A percentile compares a stretch with the other conserved stretches of the same genome.
Conservation (phyloP, 2,888 invertebrate genomes). For the Anticlea derivata region DNA sequence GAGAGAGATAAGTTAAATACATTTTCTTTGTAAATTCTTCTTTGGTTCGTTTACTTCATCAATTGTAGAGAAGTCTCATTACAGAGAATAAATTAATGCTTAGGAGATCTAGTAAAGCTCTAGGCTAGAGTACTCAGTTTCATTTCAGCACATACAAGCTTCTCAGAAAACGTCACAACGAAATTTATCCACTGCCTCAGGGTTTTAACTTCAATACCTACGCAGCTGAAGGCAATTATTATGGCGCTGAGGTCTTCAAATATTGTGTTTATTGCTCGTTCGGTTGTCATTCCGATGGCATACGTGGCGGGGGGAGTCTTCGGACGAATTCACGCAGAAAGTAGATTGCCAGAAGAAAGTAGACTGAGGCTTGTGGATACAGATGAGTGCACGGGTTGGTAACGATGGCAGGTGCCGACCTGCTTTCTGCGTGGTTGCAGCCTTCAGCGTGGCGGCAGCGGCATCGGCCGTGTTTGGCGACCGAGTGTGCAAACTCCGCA, state of each 20-base stretch:
- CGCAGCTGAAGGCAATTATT: conserved; percentile 28
- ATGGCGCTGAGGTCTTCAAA: conserved; percentile 30
- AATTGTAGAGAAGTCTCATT: too few species aligned
- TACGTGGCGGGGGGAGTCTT: conserved; percentile 33
- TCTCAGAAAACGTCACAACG: conserved; percentile 24
- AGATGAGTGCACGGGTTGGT: background rate
- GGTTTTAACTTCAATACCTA: conserved; percentile 19
- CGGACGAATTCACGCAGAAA: conserved; percentile 1
- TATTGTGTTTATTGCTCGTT: conserved; percentile 37
- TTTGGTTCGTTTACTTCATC: too few species aligned
- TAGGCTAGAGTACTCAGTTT: conserved; percentile 14
- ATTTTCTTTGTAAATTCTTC: too few species aligned
- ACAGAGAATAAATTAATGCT: too few species aligned
- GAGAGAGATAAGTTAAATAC: too few species aligned
- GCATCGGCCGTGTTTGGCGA: conserved; percentile 56
- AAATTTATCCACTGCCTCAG: conserved; percentile 22
- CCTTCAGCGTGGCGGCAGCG: conserved; percentile 26
- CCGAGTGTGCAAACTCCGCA: conserved; percentile 66
- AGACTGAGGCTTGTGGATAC: background rate
- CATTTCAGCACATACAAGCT: conserved; percentile 15
- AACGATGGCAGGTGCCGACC: background rate
- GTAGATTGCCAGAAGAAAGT: background rate
- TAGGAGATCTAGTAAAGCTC: conserved; percentile 5
- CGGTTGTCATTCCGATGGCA: conserved; percentile 51
- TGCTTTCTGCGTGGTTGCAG: conserved; percentile 12